Base-by-base conservation (phyloP, 1,140 invertebrate species). In the Samia ricini region DNA sequence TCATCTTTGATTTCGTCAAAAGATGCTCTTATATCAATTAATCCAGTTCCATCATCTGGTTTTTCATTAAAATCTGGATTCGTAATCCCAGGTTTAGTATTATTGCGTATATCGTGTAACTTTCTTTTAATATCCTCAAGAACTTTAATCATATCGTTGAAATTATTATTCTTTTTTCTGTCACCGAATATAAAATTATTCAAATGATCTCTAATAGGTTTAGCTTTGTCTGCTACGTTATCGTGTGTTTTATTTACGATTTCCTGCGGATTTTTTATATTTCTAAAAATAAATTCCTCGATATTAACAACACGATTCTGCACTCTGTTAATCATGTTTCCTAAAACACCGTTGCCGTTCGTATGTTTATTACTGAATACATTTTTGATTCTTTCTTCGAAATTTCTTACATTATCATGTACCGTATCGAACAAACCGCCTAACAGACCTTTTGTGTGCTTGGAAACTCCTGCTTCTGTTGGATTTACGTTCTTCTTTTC, bases 151-250 rank as follows among this genome's bases (percentile, higher is more conserved):
- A 57, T 33, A 6, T 22, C 20, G 19, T 57, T 36, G 7, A 18
- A 33, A 57, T 22, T 5, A 4, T 19, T 6, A 12, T 20, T 42
- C 33, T 10, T 57, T 7, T 10, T 36, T 7, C 20, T 19, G 0
- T 57, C 20, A 15, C 29, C 56, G 29, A 33, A 57, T 36, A 57
- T 36, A 36, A 36, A n/a, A 15, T 57, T 33, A 29, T 56, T 24
- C n/a, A 56, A 4, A 24, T 10, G n/a, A 19, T 56, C 54, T 57
- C 26, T 57, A 12, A 23, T 19, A 8, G 54, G 18, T 42, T 42
- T 57, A 33, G 24, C 20, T 19, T 33, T 57, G 1, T 57, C 26
- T 15, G 42, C 18, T 6, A 36, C 18, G 12, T 57, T 20, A 8
- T 12, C 29, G 4, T 21, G 56, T 15, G 29, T 10, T 20, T 42